Base-by-base conservation (phyloP, 2,888 invertebrate genomes). In the Tetranychus truncatus region DNA sequence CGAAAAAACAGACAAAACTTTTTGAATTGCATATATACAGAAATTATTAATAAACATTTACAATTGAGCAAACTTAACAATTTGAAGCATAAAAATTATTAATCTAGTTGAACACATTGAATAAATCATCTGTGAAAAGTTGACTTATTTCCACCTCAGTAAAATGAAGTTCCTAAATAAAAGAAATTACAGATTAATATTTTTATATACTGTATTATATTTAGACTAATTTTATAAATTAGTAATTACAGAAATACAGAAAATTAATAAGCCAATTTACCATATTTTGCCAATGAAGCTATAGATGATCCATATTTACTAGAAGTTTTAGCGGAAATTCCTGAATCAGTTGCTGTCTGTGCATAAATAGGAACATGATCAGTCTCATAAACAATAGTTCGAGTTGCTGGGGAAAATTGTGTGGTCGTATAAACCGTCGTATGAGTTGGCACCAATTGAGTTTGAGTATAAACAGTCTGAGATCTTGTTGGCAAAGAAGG, bases 321-420 rank as follows among this genome's bases (percentile, higher is more conserved):
- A 15, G 55, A 55, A 34, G 34, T 34, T 55, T 55, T 55, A 15
- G 55, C 15, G 1, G 55, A 55, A 55, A 55, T 55, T 15, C 55
- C 15, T 15, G 55, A 55, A 55, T 55, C 55, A 15, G 11, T 55
- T 15, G 55, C 9, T 34, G 34, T 34, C 4, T 34, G 66, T 20
- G 20, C 69, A 69, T 69, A 69, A 24, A 69, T 45, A 5, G 72
- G 72, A 45, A 72, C 44, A 24, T 73, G 72, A 66, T 75, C 75
- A 20, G 75, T 73, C 20, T 75, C 75, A 21, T 73, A 73, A 67
- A 75, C 67, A 21, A 66, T 65, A 6, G 75, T 75, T n/a, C 67
- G 45, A 11, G 75, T 75, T 1, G 75, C 75, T 20, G 75, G 75
- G 18, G 73, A 67, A 69, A 73, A 75, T 66, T 72, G 73, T 24